Evolutionary conservation across 2,888 invertebrate genomes (phyloP), one percentile per base, ranked within the genome.

Genomic region (Dasypogon diadema): DNA sequence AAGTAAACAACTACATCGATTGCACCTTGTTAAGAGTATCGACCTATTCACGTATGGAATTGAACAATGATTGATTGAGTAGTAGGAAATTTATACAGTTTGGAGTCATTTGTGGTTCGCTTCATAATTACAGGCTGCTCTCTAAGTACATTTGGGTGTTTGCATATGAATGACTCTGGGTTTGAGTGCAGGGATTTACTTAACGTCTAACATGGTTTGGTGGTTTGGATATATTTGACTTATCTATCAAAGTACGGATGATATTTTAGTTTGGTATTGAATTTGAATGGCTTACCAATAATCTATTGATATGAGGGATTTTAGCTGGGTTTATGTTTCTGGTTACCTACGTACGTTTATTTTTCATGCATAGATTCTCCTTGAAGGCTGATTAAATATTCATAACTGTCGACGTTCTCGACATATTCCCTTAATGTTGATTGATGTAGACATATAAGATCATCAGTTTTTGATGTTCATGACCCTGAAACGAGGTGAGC

Each of bases 91-190:
- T 30, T 30, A 30, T 30, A 12, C 42, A 42, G 42, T 42, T 42
- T 2, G 42, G 37, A 12, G n/a, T 8, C 60, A 16, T 60, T 34
- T 60, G 30, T 58, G 37, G 60, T 37, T 37, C 60, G 37, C 60
- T 60, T 60, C 37, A 60, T 60, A 34, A 60, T 34, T 60, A 21
- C 12, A 34, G 37, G 21, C 30, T 26, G 34, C 37, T 60, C 58
- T 30, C n/a, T 42, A 42, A 42, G 1, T 42, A 42, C n/a, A 42
- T 42, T 42, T 2, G 2, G 12, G n/a, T 12, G n/a, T 34, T 34
- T 60, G 37, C 60, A 60, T 60, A 37, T 37, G 58, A 58, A 34
- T 60, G 60, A 60, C 60, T 60, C 37, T 34, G n/a, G 37, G 37
- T n/a, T 42, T 60, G 37, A 60, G 18, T 60, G 60, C 37, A 42